Evolutionary conservation across 2,113 vertebrate genomes (phyloP), one percentile per base, ranked within the genome.

Genomic region (Notarius lentiginosus): DNA sequence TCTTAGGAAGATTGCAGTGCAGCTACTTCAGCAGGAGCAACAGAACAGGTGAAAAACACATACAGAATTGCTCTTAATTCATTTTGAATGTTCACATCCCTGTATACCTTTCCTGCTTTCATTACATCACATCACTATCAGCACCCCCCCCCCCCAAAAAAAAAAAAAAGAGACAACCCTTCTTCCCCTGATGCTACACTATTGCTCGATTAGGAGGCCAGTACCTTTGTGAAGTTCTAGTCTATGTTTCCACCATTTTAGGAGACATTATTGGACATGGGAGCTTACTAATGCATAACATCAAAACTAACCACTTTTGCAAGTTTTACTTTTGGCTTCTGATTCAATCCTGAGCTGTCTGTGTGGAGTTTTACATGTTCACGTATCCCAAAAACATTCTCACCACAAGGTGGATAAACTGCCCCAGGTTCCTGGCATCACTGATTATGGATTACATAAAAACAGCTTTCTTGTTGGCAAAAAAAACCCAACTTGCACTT

Each of bases 11-110:
- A 98, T 99, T 87, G 97, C 97, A 2, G 96, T 97, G 83, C 97
- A 99, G 87, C 96, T 99, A 80, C 86, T 99, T 88, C 97, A 99
- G 90, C 98, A 99, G 91, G 98, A 99, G 85, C 97, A 98, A 89
- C 98, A 99, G 91, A 98, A 97, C 93, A 96, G 98, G 98, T 99
- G 94, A 27, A 27, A 68, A 73, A 47, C 73, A 84, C 22, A 20
- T 10, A 4, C 34, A 56, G n/a, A 5, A 4, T 63, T 22, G 0
- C 47, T 56, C 24, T 30, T 14, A 58, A 18, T 1, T 20, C 18
- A 6, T 56, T 84, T 75, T 1, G 68, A 84, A 47, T 60, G 34
- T 84, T 56, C 22, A 61, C 7, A 61, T 70, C 65, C 10, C 1
- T 4, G 0, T 73, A 1, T 2, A 12, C 7, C 60, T 56, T 73